These are phyloP conservation scores for Anadara kagoshimensis DNA, from an alignment of 1,140 invertebrate genomes.

Conservation along the genomic window DNA sequence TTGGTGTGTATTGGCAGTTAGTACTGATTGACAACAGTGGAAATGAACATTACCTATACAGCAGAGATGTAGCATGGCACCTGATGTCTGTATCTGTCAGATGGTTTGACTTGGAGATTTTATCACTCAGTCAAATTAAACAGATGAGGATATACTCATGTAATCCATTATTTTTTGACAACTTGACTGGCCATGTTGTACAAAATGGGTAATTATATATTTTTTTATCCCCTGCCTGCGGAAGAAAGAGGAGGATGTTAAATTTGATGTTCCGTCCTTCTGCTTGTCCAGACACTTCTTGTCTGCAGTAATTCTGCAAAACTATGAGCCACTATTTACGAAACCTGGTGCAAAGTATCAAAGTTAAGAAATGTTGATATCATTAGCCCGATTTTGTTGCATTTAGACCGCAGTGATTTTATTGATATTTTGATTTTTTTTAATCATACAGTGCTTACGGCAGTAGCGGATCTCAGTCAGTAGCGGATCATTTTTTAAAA, in stretches of 20 bases:
- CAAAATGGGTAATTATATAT: conserved; percentile 48
- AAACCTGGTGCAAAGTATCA: no score
- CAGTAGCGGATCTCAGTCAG: no score
- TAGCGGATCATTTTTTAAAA: no score
- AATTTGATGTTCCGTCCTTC: neutral
- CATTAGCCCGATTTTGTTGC: no score
- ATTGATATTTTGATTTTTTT: no score
- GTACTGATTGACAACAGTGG: conserved; percentile 47
- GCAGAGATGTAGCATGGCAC: conserved; percentile 49
- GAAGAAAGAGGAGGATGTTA: neutral
- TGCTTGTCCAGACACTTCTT: no score
- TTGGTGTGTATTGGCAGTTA: conserved; percentile 54
- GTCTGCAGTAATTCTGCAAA: no score
- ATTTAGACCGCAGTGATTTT: no score
- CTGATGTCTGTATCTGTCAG: conserved; percentile 48
- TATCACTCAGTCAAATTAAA: conserved; percentile 41
- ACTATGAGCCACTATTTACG: no score
- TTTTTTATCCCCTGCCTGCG: neutral
- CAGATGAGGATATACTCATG: conserved; percentile 47
- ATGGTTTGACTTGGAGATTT: conserved; percentile 55
- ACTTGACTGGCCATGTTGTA: conserved; percentile 40
- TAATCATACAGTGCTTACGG: no score
- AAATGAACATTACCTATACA: conserved; percentile 39
- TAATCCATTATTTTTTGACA: conserved; percentile 60
- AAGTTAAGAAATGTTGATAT: no score